Evolutionary conservation across 2,888 invertebrate species (phyloP).

Genomic region (Quadroppia sp.): DNA sequence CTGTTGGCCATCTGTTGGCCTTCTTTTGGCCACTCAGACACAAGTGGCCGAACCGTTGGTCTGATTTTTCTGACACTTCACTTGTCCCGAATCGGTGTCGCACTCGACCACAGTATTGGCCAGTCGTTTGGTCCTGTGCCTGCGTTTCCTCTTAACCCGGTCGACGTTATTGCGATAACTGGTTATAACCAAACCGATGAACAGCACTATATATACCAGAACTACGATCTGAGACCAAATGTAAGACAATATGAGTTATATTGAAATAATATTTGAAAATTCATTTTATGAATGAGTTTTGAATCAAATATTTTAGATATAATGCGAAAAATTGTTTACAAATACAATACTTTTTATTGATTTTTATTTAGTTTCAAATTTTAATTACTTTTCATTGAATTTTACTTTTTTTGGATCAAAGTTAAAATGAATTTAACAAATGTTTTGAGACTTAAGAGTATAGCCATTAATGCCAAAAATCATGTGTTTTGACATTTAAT

Average conservation of each 20-base stretch:
- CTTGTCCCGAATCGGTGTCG: not conserved
- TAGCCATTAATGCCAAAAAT: no score
- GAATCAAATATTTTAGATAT: no score
- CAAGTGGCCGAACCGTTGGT: not conserved
- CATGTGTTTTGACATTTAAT: no score
- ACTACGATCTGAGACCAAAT: constrained; percentile 10
- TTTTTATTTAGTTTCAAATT: no score
- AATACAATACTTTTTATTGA: no score
- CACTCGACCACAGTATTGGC: constrained; percentile 23
- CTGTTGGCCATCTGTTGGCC: no score
- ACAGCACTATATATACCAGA: constrained; percentile 7
- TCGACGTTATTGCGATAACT: constrained; percentile 17
- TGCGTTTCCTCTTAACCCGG: not conserved
- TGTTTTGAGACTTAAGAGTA: no score
- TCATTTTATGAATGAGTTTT: not conserved
- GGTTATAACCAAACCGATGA: constrained; percentile 25
- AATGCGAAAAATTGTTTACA: no score
- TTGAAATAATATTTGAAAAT: not conserved
- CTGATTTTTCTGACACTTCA: constrained; percentile 22
- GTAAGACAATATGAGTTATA: no score
- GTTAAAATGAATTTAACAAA: no score
- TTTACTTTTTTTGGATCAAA: no score
- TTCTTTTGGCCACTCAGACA: not conserved
- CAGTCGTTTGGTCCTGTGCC: not conserved
- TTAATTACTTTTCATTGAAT: no score